Evolutionary conservation across 2,888 invertebrate species (phyloP).

Genomic region (Acleris emargana): DNA sequence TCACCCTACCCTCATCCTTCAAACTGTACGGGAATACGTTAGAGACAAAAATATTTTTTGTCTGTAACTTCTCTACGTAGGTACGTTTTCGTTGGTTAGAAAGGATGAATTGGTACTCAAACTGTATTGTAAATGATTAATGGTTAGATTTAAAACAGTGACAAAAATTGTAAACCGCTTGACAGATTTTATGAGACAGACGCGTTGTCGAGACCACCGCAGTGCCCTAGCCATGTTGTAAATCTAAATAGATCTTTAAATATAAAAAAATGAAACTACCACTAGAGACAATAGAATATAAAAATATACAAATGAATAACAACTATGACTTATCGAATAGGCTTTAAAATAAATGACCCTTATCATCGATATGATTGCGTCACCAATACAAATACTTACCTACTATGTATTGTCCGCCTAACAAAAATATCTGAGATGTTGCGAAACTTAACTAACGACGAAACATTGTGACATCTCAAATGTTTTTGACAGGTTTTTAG

Average conservation of each 20-base stretch:
- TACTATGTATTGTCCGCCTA: not conserved
- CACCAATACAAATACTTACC: not conserved
- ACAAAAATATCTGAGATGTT: conserved; percentile 7
- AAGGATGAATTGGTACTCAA: too few relatives aligned
- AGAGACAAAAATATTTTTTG: not conserved
- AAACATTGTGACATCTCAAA: not conserved
- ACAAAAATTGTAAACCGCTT: not conserved
- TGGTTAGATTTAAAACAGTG: not conserved
- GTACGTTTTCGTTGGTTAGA: too few relatives aligned
- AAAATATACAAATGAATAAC: not conserved
- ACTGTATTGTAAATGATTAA: too few relatives aligned
- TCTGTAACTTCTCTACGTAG: too few relatives aligned
- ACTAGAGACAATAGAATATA: not conserved
- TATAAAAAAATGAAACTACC: not conserved
- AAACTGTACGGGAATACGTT: conserved; percentile 8
- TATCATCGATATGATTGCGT: conserved; percentile 5
- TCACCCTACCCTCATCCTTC: not conserved
- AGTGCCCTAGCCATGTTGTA: not conserved
- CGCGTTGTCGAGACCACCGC: not conserved
- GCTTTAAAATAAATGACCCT: not conserved
- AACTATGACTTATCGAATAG: conserved; percentile 5
- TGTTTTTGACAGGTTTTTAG: not conserved
- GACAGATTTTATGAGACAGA: not conserved
- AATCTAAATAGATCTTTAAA: not conserved
- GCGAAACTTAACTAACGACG: too few relatives aligned